Conservation (phyloP, 2,113 vertebrate genomes). For the Centropristis striata region DNA sequence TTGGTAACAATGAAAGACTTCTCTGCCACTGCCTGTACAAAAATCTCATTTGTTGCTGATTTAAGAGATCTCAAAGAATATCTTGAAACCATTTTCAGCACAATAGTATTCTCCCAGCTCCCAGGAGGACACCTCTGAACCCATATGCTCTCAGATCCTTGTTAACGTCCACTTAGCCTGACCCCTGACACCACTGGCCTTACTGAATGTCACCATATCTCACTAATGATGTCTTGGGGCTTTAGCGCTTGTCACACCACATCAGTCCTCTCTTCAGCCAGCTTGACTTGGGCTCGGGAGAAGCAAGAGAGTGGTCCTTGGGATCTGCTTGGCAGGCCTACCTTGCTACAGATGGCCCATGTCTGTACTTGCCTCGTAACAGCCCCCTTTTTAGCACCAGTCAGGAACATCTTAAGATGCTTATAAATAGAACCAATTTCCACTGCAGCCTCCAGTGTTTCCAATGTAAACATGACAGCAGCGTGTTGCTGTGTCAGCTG, state of each 20-base stretch:
- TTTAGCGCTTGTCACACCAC: constrained; percentile 41
- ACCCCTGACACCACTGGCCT: constrained; percentile 38
- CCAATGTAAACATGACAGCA: constrained; percentile 21
- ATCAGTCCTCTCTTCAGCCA: constrained; percentile 26
- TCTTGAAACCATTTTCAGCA: not conserved
- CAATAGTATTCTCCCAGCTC: not conserved
- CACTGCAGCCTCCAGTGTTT: constrained; percentile 23
- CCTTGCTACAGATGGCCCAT: constrained; percentile 25
- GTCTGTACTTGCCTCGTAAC: constrained; percentile 31
- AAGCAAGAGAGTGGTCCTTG: constrained; percentile 7
- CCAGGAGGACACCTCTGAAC: constrained; percentile 3
- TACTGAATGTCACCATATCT: constrained; percentile 49
- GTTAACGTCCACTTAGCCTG: constrained; percentile 33
- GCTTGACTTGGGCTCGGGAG: constrained; percentile 20
- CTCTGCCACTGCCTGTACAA: not conserved
- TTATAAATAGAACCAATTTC: constrained; percentile 49
- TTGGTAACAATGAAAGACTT: constrained; percentile 17
- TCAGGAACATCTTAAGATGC: constrained; percentile 16
- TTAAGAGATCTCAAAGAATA: constrained; percentile 20
- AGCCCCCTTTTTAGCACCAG: constrained; percentile 20
- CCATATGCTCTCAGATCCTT: constrained; percentile 23
- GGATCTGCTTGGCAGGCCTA: constrained; percentile 20
- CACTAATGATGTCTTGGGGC: constrained; percentile 58
- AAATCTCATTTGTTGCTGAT: constrained; percentile 27
- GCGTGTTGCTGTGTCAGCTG: constrained; percentile 16